A percentile compares a stretch with the other conserved stretches of the same genome.
Evolutionary conservation across 2,113 vertebrate genomes (phyloP).

Genomic region (Opisthocomus hoazin): DNA sequence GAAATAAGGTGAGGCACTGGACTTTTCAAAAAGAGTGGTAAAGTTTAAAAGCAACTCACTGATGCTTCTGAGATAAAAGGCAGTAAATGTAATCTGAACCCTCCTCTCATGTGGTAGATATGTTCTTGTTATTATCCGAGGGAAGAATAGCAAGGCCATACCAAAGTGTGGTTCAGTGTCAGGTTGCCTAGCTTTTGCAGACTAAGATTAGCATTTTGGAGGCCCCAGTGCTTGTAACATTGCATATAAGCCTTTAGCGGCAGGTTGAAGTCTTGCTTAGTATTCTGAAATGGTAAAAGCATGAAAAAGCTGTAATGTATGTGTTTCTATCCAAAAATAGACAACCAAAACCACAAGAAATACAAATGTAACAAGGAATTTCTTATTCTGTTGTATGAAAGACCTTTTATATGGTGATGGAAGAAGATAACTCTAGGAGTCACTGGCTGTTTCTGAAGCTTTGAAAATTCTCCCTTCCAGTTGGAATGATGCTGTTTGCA

Average conservation of each 20-base stretch:
- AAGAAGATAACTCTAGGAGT: not conserved
- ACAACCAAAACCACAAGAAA: not conserved
- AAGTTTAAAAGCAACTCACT: not conserved
- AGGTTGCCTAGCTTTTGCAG: not conserved
- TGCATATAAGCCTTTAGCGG: not conserved
- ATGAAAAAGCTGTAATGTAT: not conserved
- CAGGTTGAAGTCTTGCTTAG: not conserved
- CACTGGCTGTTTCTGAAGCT: not conserved
- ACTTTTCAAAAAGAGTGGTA: not conserved
- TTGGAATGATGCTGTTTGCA: not conserved
- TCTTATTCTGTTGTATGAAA: not conserved
- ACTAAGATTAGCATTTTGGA: not conserved
- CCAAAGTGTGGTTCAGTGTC: not conserved
- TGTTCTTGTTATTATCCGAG: not conserved
- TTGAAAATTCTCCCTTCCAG: not conserved
- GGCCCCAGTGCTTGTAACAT: not conserved
- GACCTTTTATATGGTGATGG: not conserved
- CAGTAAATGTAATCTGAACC: not conserved
- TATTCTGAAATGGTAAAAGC: not conserved
- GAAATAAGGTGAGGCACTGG: not conserved
- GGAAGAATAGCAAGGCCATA: not conserved
- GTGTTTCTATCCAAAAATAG: not conserved
- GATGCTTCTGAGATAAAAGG: not conserved
- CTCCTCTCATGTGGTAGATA: not conserved
- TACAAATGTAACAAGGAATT: not conserved